These are phyloP conservation scores for Chrysogorgia sp. DNA, from an alignment of 92 coral and sea anemone genomes.

Conservation along the genomic window DNA sequence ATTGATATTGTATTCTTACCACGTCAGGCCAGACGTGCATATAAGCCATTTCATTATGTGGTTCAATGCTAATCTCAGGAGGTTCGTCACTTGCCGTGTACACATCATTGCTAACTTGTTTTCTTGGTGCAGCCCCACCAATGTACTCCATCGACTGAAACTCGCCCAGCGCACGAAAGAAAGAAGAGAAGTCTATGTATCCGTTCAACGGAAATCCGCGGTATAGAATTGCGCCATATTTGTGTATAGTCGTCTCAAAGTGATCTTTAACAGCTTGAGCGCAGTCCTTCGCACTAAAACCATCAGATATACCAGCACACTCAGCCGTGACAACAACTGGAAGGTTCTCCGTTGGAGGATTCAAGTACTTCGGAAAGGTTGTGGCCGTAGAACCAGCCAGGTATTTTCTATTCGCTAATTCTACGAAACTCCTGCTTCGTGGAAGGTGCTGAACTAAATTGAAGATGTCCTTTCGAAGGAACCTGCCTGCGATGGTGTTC, in stretches of 20 bases:
- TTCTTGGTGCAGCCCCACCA: conserved; percentile 83
- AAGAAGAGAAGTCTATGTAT: conserved; percentile 65
- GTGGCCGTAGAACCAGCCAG: conserved; percentile 76
- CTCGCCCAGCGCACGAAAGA: conserved; percentile 63
- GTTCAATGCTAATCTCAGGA: conserved; percentile 70
- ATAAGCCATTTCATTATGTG: conserved; percentile 90
- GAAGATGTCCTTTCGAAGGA: not conserved
- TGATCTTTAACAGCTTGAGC: conserved; percentile 29
- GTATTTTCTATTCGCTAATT: conserved; percentile 69
- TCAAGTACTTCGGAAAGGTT: conserved; percentile 72
- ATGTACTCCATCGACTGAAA: conserved; percentile 72
- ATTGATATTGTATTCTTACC: conserved; percentile 53
- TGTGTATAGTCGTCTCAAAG: conserved; percentile 54
- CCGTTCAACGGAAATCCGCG: conserved; percentile 73
- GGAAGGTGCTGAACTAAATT: not conserved
- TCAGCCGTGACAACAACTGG: conserved; percentile 70
- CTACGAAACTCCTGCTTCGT: conserved; percentile 9
- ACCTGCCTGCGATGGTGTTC: no score
- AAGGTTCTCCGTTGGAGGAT: conserved; percentile 64
- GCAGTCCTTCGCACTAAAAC: conserved; percentile 43
- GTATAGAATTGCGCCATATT: conserved; percentile 72
- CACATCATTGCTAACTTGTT: conserved; percentile 56
- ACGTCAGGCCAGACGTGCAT: conserved; percentile 74
- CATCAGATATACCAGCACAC: conserved; percentile 25
- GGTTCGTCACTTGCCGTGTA: conserved; percentile 93